These are phyloP conservation scores for Phalacrocorax carbo DNA, from an alignment of 2,113 vertebrate species.

Conservation along the genomic window DNA sequence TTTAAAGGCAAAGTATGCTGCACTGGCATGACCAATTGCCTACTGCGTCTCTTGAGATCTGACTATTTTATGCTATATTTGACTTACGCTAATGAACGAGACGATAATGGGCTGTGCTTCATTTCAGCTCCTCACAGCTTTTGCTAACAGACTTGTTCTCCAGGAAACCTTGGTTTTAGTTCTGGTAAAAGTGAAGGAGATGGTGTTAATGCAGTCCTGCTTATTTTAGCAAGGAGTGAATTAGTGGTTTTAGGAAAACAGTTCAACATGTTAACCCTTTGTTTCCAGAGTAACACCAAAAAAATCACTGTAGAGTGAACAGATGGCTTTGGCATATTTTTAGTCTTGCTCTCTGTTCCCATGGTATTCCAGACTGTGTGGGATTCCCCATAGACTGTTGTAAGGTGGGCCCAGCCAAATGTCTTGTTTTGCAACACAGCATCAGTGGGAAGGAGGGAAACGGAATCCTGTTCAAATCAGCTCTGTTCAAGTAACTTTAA, in stretches of 20 bases:
- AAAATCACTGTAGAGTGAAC: background rate
- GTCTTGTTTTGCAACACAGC: conserved; percentile 47
- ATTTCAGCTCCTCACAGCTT: conserved; percentile 15
- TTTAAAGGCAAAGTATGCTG: background rate
- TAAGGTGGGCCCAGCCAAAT: conserved; percentile 29
- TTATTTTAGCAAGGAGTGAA: conserved; percentile 42
- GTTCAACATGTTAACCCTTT: conserved; percentile 26
- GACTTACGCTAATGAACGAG: background rate
- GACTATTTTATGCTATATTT: background rate
- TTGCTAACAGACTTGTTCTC: background rate
- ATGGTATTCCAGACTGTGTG: conserved; percentile 53
- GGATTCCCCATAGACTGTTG: conserved; percentile 58
- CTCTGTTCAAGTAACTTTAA: background rate
- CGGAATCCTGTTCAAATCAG: background rate
- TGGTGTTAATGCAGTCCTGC: conserved; percentile 22
- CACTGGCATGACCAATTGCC: background rate
- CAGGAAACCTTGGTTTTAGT: background rate
- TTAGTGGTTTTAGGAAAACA: conserved; percentile 3
- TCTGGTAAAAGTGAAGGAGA: background rate
- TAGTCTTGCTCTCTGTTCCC: conserved; percentile 54
- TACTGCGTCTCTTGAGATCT: background rate
- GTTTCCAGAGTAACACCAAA: background rate
- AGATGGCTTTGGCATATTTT: conserved; percentile 50
- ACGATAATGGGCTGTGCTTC: background rate
- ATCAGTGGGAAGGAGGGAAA: conserved; percentile 11